Evolutionary conservation across 92 coral and sea anemone species (phyloP).

Genomic region (Bergia sp.): DNA sequence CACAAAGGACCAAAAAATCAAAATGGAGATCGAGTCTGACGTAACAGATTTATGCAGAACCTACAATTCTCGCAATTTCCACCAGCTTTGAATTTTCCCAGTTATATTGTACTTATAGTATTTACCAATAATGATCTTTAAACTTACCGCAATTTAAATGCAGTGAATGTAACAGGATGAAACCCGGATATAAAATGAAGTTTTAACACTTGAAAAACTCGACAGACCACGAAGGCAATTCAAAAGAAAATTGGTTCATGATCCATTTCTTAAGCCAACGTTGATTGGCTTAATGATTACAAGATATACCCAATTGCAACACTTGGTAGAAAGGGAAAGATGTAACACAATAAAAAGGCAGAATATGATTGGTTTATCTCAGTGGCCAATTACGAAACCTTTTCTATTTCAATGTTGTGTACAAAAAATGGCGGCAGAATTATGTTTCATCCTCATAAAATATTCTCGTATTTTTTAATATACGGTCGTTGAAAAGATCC

Average conservation of each 20-base stretch:
- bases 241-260: not conserved
- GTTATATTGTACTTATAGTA: too few species aligned
- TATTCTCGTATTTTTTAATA: not conserved
- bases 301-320: not conserved
- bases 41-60: not conserved
- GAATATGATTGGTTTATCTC: slow-evolving; percentile 28
- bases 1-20: not conserved
- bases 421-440: slow-evolving; percentile 73
- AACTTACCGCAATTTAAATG: not conserved
- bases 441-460: not conserved
- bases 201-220: not conserved
- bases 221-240: not conserved
- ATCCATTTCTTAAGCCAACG: slow-evolving; percentile 17
- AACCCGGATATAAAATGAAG: not conserved
- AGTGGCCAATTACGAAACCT: slow-evolving; percentile 29
- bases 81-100: not conserved
- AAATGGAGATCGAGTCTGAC: not conserved
- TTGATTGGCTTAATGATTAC: slow-evolving; percentile 4
- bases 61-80: not conserved
- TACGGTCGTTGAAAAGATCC: not conserved
- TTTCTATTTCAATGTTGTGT: slow-evolving; percentile 13
- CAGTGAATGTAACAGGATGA: not conserved
- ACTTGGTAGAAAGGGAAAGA: not conserved
- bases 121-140: not conserved
- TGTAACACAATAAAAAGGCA: not conserved